Evolutionary conservation across 2,113 vertebrate species (phyloP).

Genomic region (Emydura subglobosa): DNA sequence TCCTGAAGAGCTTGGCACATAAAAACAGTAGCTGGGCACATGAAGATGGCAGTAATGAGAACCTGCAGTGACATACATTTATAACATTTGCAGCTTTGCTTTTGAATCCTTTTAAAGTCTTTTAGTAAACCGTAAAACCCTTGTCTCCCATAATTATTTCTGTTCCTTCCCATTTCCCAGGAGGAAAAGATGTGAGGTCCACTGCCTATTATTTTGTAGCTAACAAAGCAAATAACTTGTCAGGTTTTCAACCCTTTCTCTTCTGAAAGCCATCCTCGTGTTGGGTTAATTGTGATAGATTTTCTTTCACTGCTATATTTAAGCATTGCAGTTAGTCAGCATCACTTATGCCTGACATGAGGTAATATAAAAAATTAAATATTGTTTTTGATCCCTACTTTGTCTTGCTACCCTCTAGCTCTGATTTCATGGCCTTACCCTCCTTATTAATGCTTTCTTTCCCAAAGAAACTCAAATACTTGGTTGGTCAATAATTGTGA

Average conservation of each 20-base stretch:
- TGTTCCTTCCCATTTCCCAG: not conserved
- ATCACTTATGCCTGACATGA: rapidly evolving
- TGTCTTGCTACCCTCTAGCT: not conserved
- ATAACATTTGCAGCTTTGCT: not conserved
- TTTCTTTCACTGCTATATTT: not conserved
- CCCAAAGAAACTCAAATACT: not conserved
- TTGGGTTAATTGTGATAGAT: not conserved
- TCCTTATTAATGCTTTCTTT: not conserved
- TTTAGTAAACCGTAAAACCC: not conserved
- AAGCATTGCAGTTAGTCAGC: rapidly evolving
- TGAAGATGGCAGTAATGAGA: not conserved
- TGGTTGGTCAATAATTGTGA: not conserved
- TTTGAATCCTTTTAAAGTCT: too few species aligned
- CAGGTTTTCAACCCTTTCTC: not conserved
- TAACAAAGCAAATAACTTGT: not conserved
- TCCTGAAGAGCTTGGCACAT: not conserved
- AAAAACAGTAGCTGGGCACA: not conserved
- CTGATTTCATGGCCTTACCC: not conserved
- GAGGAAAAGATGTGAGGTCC: not conserved
- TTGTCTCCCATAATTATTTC: not conserved
- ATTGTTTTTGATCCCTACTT: not conserved
- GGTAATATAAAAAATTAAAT: not conserved
- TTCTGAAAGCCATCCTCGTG: not conserved
- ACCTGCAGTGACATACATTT: not conserved
- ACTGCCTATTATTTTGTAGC: not conserved